Conservation (phyloP, 2,113 vertebrate species). For the Tonatia bakeri region DNA sequence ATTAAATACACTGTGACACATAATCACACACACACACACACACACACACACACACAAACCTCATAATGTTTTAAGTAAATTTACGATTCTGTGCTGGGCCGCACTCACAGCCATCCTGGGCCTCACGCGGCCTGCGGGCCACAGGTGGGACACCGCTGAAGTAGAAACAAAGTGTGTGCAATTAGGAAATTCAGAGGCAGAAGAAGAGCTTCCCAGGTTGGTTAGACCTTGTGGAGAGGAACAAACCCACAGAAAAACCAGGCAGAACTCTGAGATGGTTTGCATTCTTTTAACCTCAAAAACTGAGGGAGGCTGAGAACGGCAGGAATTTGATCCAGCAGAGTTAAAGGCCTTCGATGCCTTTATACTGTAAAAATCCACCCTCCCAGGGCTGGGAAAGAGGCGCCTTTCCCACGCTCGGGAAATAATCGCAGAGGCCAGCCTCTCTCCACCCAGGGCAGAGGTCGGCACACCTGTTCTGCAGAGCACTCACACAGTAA, state of each 20-base stretch:
- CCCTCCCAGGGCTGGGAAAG: background rate
- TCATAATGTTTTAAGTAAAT: no score
- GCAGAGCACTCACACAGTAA: background rate
- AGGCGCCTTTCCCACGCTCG: background rate
- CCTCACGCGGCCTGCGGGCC: no score
- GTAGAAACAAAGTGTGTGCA: background rate
- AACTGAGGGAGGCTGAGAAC: background rate
- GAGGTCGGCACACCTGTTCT: background rate
- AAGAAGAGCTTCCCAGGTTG: background rate
- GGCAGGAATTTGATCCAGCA: background rate
- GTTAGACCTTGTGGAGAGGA: background rate
- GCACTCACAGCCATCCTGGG: no score
- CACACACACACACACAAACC: no score
- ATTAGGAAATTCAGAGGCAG: background rate
- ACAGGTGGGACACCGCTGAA: no score
- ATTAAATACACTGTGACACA: no score
- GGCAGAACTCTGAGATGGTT: background rate
- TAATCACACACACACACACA: no score
- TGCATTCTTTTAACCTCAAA: background rate
- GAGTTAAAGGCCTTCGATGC: background rate
- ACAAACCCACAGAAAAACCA: background rate
- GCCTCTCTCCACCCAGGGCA: background rate
- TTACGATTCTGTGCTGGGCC: no score
- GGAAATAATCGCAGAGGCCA: conserved; percentile 44
- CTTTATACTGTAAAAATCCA: background rate